These are phyloP conservation scores for Sebastes variabilis DNA, from an alignment of 2,797 vertebrate species.

Conservation along the genomic window DNA sequence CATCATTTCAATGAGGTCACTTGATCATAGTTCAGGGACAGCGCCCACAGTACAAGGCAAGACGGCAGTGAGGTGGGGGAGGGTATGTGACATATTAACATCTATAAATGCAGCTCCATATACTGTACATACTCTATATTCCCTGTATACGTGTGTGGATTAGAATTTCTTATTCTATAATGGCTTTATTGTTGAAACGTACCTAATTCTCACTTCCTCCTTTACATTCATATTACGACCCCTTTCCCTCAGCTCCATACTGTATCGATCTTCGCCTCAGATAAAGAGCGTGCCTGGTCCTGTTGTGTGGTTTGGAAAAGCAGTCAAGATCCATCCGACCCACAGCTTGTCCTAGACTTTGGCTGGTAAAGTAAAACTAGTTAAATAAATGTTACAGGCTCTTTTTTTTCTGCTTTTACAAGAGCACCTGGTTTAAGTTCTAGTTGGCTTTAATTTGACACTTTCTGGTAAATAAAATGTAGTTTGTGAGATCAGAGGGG, in stretches of 20 bases:
- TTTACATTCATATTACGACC: constrained; percentile 63
- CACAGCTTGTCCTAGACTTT: constrained; percentile 42
- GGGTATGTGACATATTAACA: constrained; percentile 11
- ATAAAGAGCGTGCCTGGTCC: constrained; percentile 30
- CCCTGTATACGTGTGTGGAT: background rate
- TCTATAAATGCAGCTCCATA: constrained; percentile 15
- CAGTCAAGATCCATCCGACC: constrained; percentile 40
- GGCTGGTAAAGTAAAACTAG: background rate
- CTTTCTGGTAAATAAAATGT: constrained; percentile 3
- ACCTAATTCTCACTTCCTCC: constrained; percentile 4
- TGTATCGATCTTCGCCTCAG: background rate
- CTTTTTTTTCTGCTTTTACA: background rate
- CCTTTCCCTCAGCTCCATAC: constrained; percentile 34
- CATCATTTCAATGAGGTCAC: constrained; percentile 53
- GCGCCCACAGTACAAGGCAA: constrained; percentile 52
- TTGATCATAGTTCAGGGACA: constrained; percentile 28
- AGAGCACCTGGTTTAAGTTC: background rate
- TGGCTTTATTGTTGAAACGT: constrained; percentile 38
- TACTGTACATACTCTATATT: constrained; percentile 29
- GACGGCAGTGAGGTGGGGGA: constrained; percentile 22
- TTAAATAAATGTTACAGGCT: background rate
- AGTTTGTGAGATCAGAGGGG: constrained; percentile 11
- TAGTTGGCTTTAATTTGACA: background rate
- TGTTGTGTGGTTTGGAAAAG: constrained; percentile 49
- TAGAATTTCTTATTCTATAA: constrained; percentile 12